Base-by-base conservation (phyloP, 2,797 vertebrate genomes). In the Melanotaenia parkinsoni region DNA sequence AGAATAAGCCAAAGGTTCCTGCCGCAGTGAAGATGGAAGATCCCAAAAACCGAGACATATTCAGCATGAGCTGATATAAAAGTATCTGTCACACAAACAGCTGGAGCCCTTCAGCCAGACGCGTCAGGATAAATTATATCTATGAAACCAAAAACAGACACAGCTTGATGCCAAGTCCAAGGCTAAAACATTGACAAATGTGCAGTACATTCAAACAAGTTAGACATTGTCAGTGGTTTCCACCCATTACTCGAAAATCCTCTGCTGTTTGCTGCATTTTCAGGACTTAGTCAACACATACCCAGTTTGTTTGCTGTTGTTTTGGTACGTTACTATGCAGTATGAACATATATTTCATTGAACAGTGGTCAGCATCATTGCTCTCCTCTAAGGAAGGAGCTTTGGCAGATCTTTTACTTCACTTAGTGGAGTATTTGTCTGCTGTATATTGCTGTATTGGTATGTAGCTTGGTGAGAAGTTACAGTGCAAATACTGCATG, bases 41-140 rank as follows among this genome's bases (percentile, higher is more conserved):
- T 81, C 67, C 74, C 26, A 37, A 80, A 79, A 62, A 80, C 78
- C 80, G 79, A 81, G 86, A 79, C 77, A 78, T 84, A 78, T 86
- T 88, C 83, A 86, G 87, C 73, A 86, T 83, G 81, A 88, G 83
- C 79, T 67, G 72, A 54, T 83, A 86, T 85, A 85, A 90, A 92
- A 86, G 86, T 86, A 93, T 91, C 83, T 65, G 30, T 89, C 83
- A 85, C 72, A 78, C 76, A 91, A 92, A 82, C 91, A 93, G 91
- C 92, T 93, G 91, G 86, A 84, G 81, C 83, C 82, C 81, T 84
- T 90, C 88, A 83, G 84, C 85, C 76, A 78, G 84, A 85, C 86
- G 82, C 80, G 79, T 57, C 78, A 66, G 84, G 84, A 92, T 93
- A 90, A 93, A 93, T 93, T 84, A 90, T 70, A 84, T 81, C 74